Percentiles rank a stretch among this genome's conserved stretches.
phyloP scores from a whole-genome alignment of 2,888 invertebrate species.

The Drosophila anomalata region DNA sequence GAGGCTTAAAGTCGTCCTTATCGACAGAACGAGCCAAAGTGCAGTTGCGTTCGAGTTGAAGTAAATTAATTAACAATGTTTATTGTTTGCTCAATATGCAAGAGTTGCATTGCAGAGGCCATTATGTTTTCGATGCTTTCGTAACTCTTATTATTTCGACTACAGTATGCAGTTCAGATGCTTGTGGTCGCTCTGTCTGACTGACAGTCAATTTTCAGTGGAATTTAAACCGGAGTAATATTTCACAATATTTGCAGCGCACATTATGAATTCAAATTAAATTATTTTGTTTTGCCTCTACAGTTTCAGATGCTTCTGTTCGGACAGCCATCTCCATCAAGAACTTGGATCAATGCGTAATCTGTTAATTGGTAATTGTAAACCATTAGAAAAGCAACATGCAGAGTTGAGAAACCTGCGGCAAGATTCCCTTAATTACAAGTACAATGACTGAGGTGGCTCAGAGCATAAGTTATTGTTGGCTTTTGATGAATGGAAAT shows the following conservation, averaged over 20 bases:
- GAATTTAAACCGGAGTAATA: slow-evolving; percentile 39
- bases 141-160: slow-evolving; percentile 20
- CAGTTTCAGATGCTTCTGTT: not conserved
- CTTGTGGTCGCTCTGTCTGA: slow-evolving; percentile 32
- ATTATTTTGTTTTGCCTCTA: slow-evolving; percentile 44
- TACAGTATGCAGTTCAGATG: slow-evolving; percentile 13
- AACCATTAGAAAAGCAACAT: slow-evolving; percentile 28
- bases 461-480: slow-evolving; percentile 13
- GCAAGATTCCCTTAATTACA: slow-evolving; percentile 41
- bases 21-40: slow-evolving; percentile 23
- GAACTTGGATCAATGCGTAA: slow-evolving; percentile 29
- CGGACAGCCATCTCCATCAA: slow-evolving; percentile 16
- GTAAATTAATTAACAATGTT: slow-evolving; percentile 56
- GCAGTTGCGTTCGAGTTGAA: slow-evolving; percentile 38
- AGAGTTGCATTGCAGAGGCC: slow-evolving; percentile 15
- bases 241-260: slow-evolving; percentile 46
- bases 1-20: slow-evolving; percentile 38
- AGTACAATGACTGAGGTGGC: slow-evolving; percentile 34
- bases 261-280: slow-evolving; percentile 61
- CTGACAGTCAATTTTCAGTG: slow-evolving; percentile 47
- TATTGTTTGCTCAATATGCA: slow-evolving; percentile 48
- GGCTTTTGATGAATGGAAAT: slow-evolving; percentile 4
- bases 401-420: slow-evolving; percentile 37
- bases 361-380: slow-evolving; percentile 66
- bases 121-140: slow-evolving; percentile 33